A percentile compares a stretch with the other conserved stretches of the same genome.
phyloP scores from a whole-genome alignment of 2,113 vertebrate genomes.

The Megaleporinus macrocephalus region DNA sequence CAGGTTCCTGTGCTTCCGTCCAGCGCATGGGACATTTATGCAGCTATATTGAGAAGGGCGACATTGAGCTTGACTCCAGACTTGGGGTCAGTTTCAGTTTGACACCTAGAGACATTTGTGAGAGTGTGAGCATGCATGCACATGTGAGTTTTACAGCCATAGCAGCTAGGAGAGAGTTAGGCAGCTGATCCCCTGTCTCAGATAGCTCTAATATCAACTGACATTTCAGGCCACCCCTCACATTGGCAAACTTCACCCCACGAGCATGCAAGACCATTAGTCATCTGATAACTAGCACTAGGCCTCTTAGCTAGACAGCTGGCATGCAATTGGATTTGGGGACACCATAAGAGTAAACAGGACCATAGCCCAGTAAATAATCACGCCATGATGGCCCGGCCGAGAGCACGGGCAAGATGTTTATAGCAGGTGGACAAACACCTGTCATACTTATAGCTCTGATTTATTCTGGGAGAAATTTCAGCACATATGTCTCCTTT shows the following conservation, averaged over 20 bases:
- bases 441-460: constrained; percentile 84
- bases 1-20: constrained; percentile 51
- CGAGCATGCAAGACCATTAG: constrained; percentile 55
- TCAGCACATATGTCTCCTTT: constrained; percentile 82
- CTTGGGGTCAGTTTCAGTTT: constrained; percentile 43
- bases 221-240: constrained; percentile 24
- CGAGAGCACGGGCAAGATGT: constrained; percentile 81
- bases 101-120: constrained; percentile 40
- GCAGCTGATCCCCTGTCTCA: constrained; percentile 36
- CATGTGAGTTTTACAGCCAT: constrained; percentile 26
- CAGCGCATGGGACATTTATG: background rate
- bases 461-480: constrained; percentile 86
- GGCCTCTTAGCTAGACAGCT: constrained; percentile 64
- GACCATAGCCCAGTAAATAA: constrained; percentile 78
- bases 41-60: constrained; percentile 59
- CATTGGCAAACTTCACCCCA: constrained; percentile 40
- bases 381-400: constrained; percentile 56
- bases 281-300: constrained; percentile 74
- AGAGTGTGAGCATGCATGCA: constrained; percentile 14
- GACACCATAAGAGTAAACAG: constrained; percentile 67
- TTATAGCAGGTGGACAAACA: constrained; percentile 89
- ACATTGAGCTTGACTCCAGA: constrained; percentile 52
- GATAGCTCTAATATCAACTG: constrained; percentile 28
- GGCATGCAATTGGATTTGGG: constrained; percentile 67
- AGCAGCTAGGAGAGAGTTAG: constrained; percentile 33